Evolutionary conservation across 2,888 invertebrate species (phyloP).

Genomic region (Odiellus spinosus): DNA sequence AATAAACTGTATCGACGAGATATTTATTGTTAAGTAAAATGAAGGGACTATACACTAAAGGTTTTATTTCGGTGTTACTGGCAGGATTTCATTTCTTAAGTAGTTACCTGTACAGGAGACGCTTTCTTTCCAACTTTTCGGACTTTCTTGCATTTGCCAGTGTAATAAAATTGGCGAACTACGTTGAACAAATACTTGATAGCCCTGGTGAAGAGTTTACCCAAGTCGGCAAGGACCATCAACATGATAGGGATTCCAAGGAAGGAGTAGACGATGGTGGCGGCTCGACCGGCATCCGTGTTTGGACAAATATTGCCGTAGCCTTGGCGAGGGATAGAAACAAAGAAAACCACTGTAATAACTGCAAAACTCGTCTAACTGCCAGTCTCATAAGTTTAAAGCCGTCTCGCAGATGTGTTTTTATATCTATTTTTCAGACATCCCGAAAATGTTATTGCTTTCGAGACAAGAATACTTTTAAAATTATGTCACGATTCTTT

Average conservation of each 20-base stretch:
- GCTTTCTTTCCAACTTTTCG: background rate
- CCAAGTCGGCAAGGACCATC: constrained; percentile 83
- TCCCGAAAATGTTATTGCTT: too few species aligned
- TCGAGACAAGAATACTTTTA: too few species aligned
- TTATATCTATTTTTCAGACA: too few species aligned
- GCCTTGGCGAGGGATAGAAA: constrained; percentile 41
- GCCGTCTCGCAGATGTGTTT: too few species aligned
- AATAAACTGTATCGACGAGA: constrained; percentile 13
- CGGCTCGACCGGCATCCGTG: constrained; percentile 62
- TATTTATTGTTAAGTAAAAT: too few species aligned
- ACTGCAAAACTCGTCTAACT: too few species aligned
- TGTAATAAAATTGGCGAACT: constrained; percentile 23
- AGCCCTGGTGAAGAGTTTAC: constrained; percentile 74
- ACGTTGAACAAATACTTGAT: constrained; percentile 68
- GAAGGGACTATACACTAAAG: too few species aligned
- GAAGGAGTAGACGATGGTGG: constrained; percentile 83
- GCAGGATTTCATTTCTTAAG: background rate
- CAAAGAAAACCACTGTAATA: background rate
- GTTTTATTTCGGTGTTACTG: background rate
- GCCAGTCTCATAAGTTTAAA: too few species aligned
- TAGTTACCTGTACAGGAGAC: background rate
- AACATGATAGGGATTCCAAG: constrained; percentile 91
- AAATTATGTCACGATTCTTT: too few species aligned
- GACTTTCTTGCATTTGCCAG: constrained; percentile 23
- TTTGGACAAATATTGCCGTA: constrained; percentile 92